Evolutionary conservation across 2,888 invertebrate genomes (phyloP).

Genomic region (Prenolepis imparis): DNA sequence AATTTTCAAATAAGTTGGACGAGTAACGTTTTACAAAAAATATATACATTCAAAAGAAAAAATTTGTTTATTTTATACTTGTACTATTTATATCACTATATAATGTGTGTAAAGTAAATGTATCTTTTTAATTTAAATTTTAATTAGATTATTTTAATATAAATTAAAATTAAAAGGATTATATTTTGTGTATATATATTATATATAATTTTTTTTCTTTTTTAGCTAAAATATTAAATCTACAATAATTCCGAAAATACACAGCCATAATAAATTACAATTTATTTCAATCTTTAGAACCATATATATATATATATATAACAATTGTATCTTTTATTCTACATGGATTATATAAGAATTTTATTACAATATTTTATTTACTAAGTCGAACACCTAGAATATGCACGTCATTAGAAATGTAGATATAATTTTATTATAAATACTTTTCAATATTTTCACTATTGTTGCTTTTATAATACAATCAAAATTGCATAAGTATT

Average conservation of each 20-base stretch:
- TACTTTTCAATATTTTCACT: background rate
- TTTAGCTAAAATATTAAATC: constrained; percentile 26
- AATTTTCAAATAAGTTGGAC: constrained; percentile 23
- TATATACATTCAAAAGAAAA: constrained; percentile 28
- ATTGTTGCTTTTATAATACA: background rate
- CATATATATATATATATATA: constrained; percentile 73
- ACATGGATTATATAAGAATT: constrained; percentile 56
- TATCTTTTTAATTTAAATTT: constrained; percentile 6
- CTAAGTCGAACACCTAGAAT: constrained; percentile 9
- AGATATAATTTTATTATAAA: constrained; percentile 4
- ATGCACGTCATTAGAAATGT: constrained; percentile 23
- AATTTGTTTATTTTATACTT: background rate
- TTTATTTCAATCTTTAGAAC: constrained; percentile 83
- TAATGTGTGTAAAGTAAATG: background rate
- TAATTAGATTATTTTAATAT: background rate
- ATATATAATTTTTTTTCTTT: background rate
- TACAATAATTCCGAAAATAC: constrained; percentile 54
- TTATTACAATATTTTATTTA: constrained; percentile 68
- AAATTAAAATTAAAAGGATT: background rate
- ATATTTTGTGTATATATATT: background rate
- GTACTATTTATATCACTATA: background rate
- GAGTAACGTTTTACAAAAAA: constrained; percentile 34
- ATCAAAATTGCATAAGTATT: constrained; percentile 20
- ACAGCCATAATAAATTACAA: constrained; percentile 84
- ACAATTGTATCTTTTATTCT: constrained; percentile 80